Evolutionary conservation across 2,888 invertebrate species (phyloP), one percentile per base, ranked within the genome.

Genomic region (Hedychridium roseum): DNA sequence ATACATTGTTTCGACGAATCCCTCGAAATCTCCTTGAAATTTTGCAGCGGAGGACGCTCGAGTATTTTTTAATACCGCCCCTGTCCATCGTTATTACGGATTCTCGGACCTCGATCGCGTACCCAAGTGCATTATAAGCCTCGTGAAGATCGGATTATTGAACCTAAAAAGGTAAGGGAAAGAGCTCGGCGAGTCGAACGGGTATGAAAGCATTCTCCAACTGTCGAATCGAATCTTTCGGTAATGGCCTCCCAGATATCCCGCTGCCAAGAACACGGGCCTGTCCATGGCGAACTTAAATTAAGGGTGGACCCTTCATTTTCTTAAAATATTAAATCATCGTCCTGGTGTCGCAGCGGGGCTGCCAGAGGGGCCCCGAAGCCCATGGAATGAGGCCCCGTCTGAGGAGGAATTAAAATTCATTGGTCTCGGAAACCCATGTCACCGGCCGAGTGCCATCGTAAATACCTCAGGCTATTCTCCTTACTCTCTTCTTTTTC

Each of bases 301-400:
- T 71, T 71, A 72, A 72, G 70, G 71, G 68, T 65, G 70, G 71
- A 71, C 66, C 71, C 66, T 71, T 73, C 70, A 70, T 76, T 77
- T 78, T 71, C 74, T 72, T 69, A 69, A 75, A 76, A 77, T 78
- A 78, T 77, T 77, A 77, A 78, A 78, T 78, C 78, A 77, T 77
- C 76, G 74, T 74, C 66, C 65, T 67, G 67, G 68, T 73, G 76
- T 76, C 76, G 70, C 76, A 75, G 77, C 76, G 70, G 76, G 67
- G 71, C 68, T 70, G 67, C 66, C 64, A 54, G 63, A 55, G 53
- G 57, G 59, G 50, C 50, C 60, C 48, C 46, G 44, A 59, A 32
- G 15, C 40, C 47, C 44, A 44, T 58, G 63, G 66, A 67, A 64
- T 61, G 61, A 54, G 51, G 37, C 21, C 54, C 41, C 60, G 57